These are phyloP conservation scores for Cinclus mexicanus DNA, from an alignment of 2,113 vertebrate genomes.

Conservation along the genomic window DNA sequence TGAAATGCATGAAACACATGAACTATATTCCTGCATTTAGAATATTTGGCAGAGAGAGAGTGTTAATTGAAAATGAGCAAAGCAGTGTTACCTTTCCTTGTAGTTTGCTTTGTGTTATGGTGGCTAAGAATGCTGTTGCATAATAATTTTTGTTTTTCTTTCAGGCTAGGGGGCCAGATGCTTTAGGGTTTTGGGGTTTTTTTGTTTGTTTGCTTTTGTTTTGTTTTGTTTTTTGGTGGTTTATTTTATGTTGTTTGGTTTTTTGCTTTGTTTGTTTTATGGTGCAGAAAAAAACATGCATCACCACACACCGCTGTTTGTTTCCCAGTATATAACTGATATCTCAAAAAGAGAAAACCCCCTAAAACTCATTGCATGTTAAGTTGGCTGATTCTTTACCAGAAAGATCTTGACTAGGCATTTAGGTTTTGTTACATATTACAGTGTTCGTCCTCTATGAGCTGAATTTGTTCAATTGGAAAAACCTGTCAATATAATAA, in stretches of 20 bases:
- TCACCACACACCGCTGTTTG: not conserved
- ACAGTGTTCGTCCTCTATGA: not conserved
- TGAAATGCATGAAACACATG: conserved; percentile 65
- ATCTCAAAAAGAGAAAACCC: not conserved
- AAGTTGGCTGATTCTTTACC: not conserved
- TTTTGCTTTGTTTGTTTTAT: not conserved
- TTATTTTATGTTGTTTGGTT: not conserved
- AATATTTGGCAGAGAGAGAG: conserved; percentile 58
- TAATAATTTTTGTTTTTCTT: not conserved
- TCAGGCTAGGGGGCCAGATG: not conserved
- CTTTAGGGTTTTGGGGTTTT: not conserved
- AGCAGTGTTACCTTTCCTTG: conserved; percentile 20
- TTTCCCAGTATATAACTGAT: not conserved
- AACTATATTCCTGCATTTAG: conserved; percentile 62
- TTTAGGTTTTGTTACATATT: not conserved
- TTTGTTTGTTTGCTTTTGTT: not conserved
- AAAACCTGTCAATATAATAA: not conserved
- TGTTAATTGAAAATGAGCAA: conserved; percentile 62
- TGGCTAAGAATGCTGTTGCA: not conserved
- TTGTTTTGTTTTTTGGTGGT: not conserved
- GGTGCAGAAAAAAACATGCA: not conserved
- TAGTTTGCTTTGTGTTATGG: not conserved
- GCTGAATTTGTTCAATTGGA: conserved; percentile 1
- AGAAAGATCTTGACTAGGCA: not conserved
- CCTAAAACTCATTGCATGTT: not conserved